phyloP scores from a whole-genome alignment of 1,140 invertebrate genomes.

The Whitmania pigra region DNA sequence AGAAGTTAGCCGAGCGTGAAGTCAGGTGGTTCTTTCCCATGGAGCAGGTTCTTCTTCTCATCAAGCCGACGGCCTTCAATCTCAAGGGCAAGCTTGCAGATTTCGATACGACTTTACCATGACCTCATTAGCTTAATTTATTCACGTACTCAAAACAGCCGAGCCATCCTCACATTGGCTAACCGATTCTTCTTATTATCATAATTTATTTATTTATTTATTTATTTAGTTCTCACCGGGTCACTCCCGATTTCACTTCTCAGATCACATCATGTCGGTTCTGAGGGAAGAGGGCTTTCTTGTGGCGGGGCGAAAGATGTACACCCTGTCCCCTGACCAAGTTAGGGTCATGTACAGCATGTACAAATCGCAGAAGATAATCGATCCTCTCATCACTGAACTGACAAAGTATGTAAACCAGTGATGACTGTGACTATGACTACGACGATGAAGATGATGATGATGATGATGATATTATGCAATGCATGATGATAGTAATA shows the following conservation, averaged over 20 bases:
- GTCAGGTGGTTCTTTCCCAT: slow-evolving; percentile 42
- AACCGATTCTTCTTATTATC: neutral
- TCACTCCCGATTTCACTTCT: too few relatives aligned
- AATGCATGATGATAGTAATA: too few relatives aligned
- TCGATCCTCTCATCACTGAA: too few relatives aligned
- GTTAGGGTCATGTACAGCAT: neutral
- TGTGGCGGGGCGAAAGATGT: slow-evolving; percentile 38
- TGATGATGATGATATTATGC: too few relatives aligned
- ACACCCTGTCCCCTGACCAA: slow-evolving; percentile 32
- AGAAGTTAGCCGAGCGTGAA: slow-evolving; percentile 36
- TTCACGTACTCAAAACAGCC: neutral
- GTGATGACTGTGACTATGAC: too few relatives aligned
- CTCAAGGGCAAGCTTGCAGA: slow-evolving; percentile 33
- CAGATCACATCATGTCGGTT: slow-evolving; percentile 40
- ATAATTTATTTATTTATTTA: neutral
- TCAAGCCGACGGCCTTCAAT: slow-evolving; percentile 38
- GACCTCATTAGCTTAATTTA: neutral
- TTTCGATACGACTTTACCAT: neutral
- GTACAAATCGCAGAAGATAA: too few relatives aligned
- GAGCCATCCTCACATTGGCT: too few relatives aligned
- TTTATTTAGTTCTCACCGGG: too few relatives aligned
- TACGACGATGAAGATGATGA: too few relatives aligned
- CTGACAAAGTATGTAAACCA: too few relatives aligned
- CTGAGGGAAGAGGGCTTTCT: slow-evolving; percentile 41
- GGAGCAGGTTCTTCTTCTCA: slow-evolving; percentile 39